Conservation (phyloP, 1,140 invertebrate genomes). For the Scaptodrosophila lebanonensis region DNA sequence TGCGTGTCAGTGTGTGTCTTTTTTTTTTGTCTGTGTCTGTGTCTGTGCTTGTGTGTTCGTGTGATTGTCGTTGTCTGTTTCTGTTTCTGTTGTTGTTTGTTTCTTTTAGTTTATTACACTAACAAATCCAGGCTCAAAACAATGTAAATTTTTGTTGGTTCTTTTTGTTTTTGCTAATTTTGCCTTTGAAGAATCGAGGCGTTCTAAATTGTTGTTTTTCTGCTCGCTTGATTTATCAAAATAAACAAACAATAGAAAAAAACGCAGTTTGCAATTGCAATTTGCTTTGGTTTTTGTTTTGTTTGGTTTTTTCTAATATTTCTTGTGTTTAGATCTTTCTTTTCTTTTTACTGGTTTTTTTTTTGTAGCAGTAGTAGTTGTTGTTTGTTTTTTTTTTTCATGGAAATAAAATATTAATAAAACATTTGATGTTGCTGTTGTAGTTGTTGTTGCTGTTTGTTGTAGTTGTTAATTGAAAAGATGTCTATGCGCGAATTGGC, state of each 20-base stretch:
- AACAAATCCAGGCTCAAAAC: conserved; percentile 77
- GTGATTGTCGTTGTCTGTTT: conserved; percentile 26
- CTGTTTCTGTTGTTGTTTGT: conserved; percentile 38
- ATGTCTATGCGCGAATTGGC: too few species aligned
- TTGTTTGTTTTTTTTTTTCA: conserved; percentile 16
- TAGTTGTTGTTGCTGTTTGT: conserved; percentile 20
- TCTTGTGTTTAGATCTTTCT: conserved; percentile 33
- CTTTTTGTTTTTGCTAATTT: conserved; percentile 43
- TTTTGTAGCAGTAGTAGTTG: too few species aligned
- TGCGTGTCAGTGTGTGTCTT: conserved; percentile 14
- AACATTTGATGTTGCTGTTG: conserved; percentile 26
- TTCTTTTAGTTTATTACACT: conserved; percentile 62
- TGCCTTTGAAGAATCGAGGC: too few species aligned
- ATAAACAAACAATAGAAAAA: too few species aligned
- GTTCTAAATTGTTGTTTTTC: not conserved
- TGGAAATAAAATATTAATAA: conserved; percentile 46
- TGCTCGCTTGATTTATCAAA: too few species aligned
- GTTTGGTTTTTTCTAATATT: too few species aligned
- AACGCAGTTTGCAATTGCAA: too few species aligned
- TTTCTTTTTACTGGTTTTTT: conserved; percentile 15
- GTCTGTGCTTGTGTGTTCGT: conserved; percentile 23
- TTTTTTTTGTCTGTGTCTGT: conserved; percentile 21
- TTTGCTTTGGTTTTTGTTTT: too few species aligned
- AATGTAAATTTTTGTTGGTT: conserved; percentile 61
- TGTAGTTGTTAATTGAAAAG: conserved; percentile 31